These are phyloP conservation scores for Pogona vitticeps DNA, from an alignment of 2,113 vertebrate genomes.

Conservation along the genomic window DNA sequence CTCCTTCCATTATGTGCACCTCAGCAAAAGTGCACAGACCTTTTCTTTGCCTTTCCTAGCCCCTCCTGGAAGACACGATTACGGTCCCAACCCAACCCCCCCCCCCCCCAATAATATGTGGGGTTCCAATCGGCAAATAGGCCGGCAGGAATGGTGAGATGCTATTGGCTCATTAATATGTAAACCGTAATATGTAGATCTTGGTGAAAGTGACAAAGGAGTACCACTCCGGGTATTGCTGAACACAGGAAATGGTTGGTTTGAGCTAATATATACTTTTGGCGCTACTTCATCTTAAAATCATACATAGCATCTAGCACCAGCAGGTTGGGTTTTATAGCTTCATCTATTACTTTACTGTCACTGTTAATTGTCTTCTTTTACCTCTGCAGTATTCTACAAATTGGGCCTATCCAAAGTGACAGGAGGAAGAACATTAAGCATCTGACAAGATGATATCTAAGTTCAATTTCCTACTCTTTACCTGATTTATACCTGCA, in stretches of 20 bases:
- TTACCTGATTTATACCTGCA: slow-evolving; percentile 99
- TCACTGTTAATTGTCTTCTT: slow-evolving; percentile 99
- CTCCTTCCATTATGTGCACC: slow-evolving; percentile 6
- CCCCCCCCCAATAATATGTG: slow-evolving; percentile 71
- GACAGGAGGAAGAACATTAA: slow-evolving; percentile 99
- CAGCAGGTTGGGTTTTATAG: slow-evolving; percentile 98
- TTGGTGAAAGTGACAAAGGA: slow-evolving; percentile 87
- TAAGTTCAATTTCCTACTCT: slow-evolving; percentile 99
- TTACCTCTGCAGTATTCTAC: slow-evolving; percentile 99
- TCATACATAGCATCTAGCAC: slow-evolving; percentile 98
- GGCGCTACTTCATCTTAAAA: slow-evolving; percentile 97
- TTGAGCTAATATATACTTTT: slow-evolving; percentile 89
- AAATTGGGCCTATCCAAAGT: slow-evolving; percentile 99
- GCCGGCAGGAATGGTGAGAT: slow-evolving; percentile 78
- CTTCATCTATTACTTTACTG: slow-evolving; percentile 99
- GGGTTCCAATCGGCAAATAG: slow-evolving; percentile 76
- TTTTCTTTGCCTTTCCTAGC: slow-evolving; percentile 22
- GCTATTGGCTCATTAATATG: slow-evolving; percentile 86
- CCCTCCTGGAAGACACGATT: slow-evolving; percentile 66
- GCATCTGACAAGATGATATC: slow-evolving; percentile 99
- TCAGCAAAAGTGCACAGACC: slow-evolving; percentile 3
- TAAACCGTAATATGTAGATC: slow-evolving; percentile 83
- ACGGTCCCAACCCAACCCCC: slow-evolving; percentile 41
- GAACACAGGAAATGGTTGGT: slow-evolving; percentile 85
- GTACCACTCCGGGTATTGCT: slow-evolving; percentile 83